Conservation (phyloP, 2,797 vertebrate genomes). For the Channa striata region DNA sequence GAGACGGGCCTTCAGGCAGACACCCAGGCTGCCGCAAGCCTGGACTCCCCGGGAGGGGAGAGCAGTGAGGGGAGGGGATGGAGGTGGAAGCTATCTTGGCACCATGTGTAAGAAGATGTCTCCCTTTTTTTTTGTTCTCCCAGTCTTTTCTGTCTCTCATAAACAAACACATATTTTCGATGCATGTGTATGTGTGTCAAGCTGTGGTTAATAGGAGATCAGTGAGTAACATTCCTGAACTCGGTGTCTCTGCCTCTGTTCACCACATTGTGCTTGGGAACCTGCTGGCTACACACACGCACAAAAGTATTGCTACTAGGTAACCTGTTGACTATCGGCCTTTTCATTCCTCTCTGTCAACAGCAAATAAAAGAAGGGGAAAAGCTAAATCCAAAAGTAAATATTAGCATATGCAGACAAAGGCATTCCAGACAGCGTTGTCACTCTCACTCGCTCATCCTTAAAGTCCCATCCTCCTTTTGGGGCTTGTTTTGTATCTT, state of each 20-base stretch:
- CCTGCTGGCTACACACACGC: conserved; percentile 45
- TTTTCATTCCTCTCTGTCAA: conserved; percentile 81
- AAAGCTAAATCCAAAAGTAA: conserved; percentile 81
- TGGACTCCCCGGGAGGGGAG: conserved; percentile 54
- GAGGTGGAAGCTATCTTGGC: conserved; percentile 54
- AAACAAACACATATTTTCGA: conserved; percentile 13
- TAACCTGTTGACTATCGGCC: conserved; percentile 78
- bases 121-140: conserved; percentile 47
- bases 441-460: conserved; percentile 79
- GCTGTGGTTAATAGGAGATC: conserved; percentile 19
- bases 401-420: conserved; percentile 85
- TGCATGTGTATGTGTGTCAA: conserved; percentile 33
- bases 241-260: conserved; percentile 32
- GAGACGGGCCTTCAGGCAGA: conserved; percentile 78
- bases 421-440: conserved; percentile 82
- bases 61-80: conserved; percentile 8
- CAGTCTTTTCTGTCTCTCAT: conserved; percentile 18
- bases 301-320: conserved; percentile 76
- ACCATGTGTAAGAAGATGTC: conserved; percentile 50
- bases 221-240: conserved; percentile 46
- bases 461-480: conserved; percentile 64
- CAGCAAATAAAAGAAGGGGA: conserved; percentile 75
- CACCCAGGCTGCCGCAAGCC: conserved; percentile 67
- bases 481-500: conserved; percentile 51
- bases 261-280: conserved; percentile 72